Percentiles rank a stretch among this genome's conserved stretches.
Conservation (phyloP, 2,888 invertebrate genomes). For the Stenoptilia bipunctidactyla region DNA sequence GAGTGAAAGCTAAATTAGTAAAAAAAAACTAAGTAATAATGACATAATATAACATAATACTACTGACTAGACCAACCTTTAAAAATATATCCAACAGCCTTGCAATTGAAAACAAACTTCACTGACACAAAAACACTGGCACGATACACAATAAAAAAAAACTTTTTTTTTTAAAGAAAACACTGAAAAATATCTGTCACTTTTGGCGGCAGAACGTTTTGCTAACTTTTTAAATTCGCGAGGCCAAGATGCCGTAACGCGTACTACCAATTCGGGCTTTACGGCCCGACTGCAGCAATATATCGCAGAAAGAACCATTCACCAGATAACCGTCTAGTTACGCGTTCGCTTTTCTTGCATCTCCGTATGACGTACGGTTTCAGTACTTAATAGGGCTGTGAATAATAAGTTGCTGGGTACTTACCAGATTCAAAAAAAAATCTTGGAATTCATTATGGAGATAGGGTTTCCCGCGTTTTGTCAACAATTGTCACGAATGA, state of each 20-base stretch:
- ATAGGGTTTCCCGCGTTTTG: no score
- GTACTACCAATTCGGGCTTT: constrained; percentile 25
- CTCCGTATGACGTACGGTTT: no score
- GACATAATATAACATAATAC: constrained; percentile 23
- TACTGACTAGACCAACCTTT: constrained; percentile 30
- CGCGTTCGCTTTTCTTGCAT: neutral
- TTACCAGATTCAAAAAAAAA: no score
- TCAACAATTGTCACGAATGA: no score
- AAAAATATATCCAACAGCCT: neutral
- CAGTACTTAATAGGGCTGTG: no score
- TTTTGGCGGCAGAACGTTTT: neutral
- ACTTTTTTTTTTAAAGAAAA: no score
- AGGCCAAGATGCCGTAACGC: constrained; percentile 14
- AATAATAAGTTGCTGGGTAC: no score
- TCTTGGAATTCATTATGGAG: no score
- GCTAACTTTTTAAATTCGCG: constrained; percentile 13
- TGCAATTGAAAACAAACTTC: constrained; percentile 12
- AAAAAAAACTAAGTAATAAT: constrained; percentile 33
- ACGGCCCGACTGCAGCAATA: constrained; percentile 25
- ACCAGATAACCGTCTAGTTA: constrained; percentile 1
- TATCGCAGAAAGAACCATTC: constrained; percentile 13
- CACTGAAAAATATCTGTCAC: constrained; percentile 2
- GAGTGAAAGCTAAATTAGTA: constrained; percentile 41
- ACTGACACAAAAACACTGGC: constrained; percentile 4
- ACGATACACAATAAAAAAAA: neutral